Percentiles rank a stretch among this genome's conserved stretches.
These are phyloP conservation scores for Numenius arquata DNA, from an alignment of 2,113 vertebrate genomes.

Conservation along the genomic window DNA sequence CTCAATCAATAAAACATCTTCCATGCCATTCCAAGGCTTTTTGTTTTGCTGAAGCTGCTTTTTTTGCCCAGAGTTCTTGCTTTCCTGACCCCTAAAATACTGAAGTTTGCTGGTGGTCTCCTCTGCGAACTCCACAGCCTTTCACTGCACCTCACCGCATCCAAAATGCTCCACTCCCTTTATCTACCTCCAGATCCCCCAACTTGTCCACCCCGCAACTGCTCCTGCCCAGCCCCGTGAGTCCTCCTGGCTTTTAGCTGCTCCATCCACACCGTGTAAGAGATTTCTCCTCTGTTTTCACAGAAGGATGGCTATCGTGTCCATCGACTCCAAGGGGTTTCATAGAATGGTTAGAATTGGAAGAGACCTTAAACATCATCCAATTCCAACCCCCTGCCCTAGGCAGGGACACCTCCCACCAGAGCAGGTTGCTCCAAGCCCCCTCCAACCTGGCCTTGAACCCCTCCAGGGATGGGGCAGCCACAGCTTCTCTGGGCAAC, in stretches of 20 bases:
- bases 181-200: background rate
- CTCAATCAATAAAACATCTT: background rate
- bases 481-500: too few relatives aligned
- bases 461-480: too few relatives aligned
- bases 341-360: background rate
- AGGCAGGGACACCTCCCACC: too few relatives aligned
- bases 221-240: background rate
- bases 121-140: background rate
- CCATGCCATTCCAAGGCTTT: background rate
- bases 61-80: background rate
- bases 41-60: background rate
- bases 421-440: too few relatives aligned
- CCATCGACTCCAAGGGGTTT: background rate
- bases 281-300: too few relatives aligned
- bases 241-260: too few relatives aligned
- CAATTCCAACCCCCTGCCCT: too few relatives aligned
- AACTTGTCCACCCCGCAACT: background rate
- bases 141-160: fast-evolving
- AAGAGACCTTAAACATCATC: too few relatives aligned
- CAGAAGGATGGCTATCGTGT: fast-evolving
- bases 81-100: background rate
- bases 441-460: too few relatives aligned
- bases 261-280: fast-evolving
- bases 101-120: background rate
- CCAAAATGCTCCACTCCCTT: background rate